These are phyloP conservation scores for Eupsilia transversa DNA, from an alignment of 2,888 invertebrate species.

Conservation along the genomic window DNA sequence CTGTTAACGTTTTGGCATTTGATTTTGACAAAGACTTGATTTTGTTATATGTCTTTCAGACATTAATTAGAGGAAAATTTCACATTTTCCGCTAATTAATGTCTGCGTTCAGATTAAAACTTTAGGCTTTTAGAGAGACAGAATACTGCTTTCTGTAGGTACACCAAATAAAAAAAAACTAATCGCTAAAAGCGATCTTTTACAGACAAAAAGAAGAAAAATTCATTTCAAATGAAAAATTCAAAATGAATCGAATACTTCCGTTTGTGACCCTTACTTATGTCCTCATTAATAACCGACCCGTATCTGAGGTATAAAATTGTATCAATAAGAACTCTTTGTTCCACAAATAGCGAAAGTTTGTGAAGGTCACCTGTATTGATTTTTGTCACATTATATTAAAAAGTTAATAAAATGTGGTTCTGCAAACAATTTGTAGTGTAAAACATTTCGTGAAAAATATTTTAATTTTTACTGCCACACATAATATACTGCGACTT, in stretches of 20 bases:
- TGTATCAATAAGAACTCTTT: constrained; percentile 11
- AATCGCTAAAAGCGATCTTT: neutral
- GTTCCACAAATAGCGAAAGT: constrained; percentile 3
- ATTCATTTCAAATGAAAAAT: no score
- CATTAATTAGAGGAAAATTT: no score
- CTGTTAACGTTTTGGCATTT: neutral
- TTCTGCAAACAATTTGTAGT: neutral
- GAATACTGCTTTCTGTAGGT: neutral
- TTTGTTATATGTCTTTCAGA: no score
- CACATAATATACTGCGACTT: no score
- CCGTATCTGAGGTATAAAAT: constrained; percentile 6
- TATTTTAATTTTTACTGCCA: neutral
- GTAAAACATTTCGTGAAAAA: neutral
- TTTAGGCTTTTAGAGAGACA: neutral
- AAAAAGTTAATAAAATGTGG: neutral
- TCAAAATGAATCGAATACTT: no score
- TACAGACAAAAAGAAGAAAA: neutral
- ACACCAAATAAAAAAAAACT: neutral
- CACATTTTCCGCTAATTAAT: neutral
- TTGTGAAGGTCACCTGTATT: neutral
- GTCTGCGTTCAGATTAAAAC: no score
- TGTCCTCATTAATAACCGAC: constrained; percentile 28
- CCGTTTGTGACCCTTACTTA: neutral
- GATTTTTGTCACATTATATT: neutral
- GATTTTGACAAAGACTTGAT: neutral